Conservation (phyloP, 1,140 invertebrate species). For the Hylaeus volcanicus region DNA sequence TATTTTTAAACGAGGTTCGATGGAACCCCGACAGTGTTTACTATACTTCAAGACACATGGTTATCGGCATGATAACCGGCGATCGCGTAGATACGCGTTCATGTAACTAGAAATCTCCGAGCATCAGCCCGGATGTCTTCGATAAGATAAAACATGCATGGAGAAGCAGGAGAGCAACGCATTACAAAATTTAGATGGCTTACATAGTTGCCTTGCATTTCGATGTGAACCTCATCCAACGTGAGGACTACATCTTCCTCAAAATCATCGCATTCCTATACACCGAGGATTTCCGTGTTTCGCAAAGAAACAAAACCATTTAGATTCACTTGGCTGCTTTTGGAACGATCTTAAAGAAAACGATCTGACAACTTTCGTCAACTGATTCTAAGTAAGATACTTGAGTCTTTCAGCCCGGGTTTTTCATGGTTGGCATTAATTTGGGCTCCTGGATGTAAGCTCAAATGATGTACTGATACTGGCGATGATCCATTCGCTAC, state of each 20-base stretch:
- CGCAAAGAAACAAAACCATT: conserved; percentile 64
- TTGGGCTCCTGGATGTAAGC: no score
- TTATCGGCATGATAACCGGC: conserved; percentile 1
- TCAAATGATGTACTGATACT: no score
- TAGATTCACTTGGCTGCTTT: neutral
- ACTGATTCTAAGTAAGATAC: neutral
- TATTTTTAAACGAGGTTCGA: no score
- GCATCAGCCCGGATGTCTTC: conserved; percentile 19
- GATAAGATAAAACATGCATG: conserved; percentile 58
- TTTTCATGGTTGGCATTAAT: no score
- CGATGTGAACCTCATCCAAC: conserved; percentile 77
- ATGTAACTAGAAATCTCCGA: neutral
- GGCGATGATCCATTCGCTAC: no score
- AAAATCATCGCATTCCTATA: conserved; percentile 76
- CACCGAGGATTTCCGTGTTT: conserved; percentile 61
- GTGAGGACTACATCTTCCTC: conserved; percentile 76
- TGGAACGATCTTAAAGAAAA: neutral
- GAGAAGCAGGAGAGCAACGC: conserved; percentile 49
- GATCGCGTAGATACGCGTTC: neutral
- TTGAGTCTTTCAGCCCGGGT: no score
- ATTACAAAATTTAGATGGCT: conserved; percentile 63
- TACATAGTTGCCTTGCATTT: conserved; percentile 78
- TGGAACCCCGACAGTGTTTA: neutral
- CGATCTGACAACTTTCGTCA: neutral
- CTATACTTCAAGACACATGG: no score